These are phyloP conservation scores for Sebastes taczanowskii DNA, from an alignment of 2,797 vertebrate genomes.

Conservation along the genomic window DNA sequence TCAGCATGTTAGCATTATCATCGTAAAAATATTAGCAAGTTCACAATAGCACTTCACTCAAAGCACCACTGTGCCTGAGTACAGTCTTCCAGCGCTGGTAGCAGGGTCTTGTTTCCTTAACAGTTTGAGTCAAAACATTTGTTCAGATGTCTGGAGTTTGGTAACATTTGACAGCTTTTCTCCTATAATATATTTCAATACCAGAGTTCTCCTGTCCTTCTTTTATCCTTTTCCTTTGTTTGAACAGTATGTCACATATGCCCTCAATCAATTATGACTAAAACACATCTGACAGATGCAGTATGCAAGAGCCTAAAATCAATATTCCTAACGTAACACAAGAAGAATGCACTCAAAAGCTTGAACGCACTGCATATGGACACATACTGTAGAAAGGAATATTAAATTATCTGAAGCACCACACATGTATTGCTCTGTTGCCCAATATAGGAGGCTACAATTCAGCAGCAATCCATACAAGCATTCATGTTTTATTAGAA, in stretches of 20 bases:
- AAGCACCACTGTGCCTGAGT: neutral
- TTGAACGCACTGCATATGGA: neutral
- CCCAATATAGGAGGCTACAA: neutral
- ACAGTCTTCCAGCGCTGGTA: neutral
- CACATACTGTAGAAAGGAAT: neutral
- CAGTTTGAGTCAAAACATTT: neutral
- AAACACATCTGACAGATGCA: neutral
- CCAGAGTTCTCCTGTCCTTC: neutral
- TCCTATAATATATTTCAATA: neutral
- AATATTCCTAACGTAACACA: neutral
- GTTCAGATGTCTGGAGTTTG: neutral
- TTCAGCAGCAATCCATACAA: slow-evolving; percentile 27
- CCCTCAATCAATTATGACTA: neutral
- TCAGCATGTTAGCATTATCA: neutral
- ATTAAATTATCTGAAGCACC: neutral
- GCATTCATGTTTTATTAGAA: neutral
- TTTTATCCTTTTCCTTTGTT: neutral
- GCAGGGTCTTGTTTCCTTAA: neutral
- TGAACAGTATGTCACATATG: neutral
- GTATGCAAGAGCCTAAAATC: neutral
- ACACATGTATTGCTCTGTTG: neutral
- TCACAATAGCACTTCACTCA: neutral
- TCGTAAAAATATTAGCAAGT: neutral
- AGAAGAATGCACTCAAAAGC: neutral
- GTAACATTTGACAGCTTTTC: neutral